Evolutionary conservation across 92 coral and sea anemone species (phyloP).

Genomic region (Virgularia gustaviana): DNA sequence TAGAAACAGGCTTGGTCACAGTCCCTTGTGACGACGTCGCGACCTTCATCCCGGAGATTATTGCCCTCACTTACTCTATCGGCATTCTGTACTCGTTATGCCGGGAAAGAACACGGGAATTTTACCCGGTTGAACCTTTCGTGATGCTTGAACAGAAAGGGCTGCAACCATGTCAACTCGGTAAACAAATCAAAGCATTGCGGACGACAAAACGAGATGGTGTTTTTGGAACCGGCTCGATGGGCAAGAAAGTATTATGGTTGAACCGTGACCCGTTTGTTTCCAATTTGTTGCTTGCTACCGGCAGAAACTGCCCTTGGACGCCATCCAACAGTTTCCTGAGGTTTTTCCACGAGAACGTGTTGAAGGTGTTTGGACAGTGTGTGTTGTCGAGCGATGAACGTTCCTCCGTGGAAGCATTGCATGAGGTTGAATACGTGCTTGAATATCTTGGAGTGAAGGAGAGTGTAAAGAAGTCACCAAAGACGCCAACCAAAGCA

Average conservation of each 20-base stretch:
- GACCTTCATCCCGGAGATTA: slow-evolving; percentile 58
- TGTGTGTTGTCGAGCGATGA: slow-evolving; percentile 10
- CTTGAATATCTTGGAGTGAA: slow-evolving; percentile 24
- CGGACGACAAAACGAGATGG: slow-evolving; percentile 32
- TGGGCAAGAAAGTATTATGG: slow-evolving; percentile 28
- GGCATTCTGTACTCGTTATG: slow-evolving; percentile 66
- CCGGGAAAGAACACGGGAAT: slow-evolving; percentile 40
- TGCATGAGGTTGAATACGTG: slow-evolving; percentile 17
- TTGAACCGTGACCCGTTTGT: slow-evolving; percentile 28
- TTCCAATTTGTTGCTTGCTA: slow-evolving; percentile 12
- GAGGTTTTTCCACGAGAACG: slow-evolving; percentile 12
- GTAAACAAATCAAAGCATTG: slow-evolving; percentile 28
- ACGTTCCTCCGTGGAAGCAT: slow-evolving; percentile 4
- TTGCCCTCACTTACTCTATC: slow-evolving; percentile 65
- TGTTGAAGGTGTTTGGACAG: slow-evolving; percentile 8
- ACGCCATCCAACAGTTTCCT: slow-evolving; percentile 30
- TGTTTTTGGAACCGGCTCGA: slow-evolving; percentile 14
- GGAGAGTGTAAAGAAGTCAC: not conserved
- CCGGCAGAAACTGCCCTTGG: slow-evolving; percentile 37
- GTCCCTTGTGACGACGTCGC: slow-evolving; percentile 49
- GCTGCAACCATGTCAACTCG: slow-evolving; percentile 19
- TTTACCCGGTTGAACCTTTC: slow-evolving; percentile 39
- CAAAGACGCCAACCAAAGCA: not conserved
- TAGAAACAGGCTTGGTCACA: slow-evolving; percentile 47
- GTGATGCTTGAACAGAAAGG: not conserved